Percentiles rank a stretch among this genome's conserved stretches.
phyloP scores from a whole-genome alignment of 1,140 invertebrate genomes.

The Dermatophagoides farinae region DNA sequence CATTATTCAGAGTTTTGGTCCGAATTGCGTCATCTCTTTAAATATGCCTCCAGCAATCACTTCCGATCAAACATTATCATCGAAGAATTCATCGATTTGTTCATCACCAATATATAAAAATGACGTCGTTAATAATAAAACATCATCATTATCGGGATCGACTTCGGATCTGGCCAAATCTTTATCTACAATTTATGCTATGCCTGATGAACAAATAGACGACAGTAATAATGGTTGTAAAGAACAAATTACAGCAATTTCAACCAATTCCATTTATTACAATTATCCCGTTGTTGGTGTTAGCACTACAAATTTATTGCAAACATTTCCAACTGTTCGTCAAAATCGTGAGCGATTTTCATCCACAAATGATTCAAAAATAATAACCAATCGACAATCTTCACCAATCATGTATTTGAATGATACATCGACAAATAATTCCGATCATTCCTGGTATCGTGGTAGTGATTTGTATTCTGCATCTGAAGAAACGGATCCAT shows the following conservation, averaged over 20 bases:
- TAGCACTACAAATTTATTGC: not conserved
- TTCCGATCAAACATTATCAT: not conserved
- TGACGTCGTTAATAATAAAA: not conserved
- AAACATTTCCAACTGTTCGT: not conserved
- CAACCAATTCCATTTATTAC: not conserved
- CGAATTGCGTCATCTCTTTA: constrained; percentile 1
- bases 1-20: not conserved
- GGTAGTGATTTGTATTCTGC: not conserved
- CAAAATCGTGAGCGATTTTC: not conserved
- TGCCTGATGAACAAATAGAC: not conserved
- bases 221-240: not conserved
- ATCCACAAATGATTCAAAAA: no score
- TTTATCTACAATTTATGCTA: not conserved
- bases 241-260: not conserved
- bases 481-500: not conserved
- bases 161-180: not conserved
- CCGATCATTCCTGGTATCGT: no score
- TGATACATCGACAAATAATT: no score
- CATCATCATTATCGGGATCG: not conserved
- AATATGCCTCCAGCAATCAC: not conserved
- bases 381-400: no score
- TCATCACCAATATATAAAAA: not conserved
- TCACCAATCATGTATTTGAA: no score
- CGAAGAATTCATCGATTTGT: not conserved
- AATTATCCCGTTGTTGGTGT: not conserved